Base-by-base conservation (phyloP, 2,113 vertebrate species). In the Phalacrocorax pelagicus region DNA sequence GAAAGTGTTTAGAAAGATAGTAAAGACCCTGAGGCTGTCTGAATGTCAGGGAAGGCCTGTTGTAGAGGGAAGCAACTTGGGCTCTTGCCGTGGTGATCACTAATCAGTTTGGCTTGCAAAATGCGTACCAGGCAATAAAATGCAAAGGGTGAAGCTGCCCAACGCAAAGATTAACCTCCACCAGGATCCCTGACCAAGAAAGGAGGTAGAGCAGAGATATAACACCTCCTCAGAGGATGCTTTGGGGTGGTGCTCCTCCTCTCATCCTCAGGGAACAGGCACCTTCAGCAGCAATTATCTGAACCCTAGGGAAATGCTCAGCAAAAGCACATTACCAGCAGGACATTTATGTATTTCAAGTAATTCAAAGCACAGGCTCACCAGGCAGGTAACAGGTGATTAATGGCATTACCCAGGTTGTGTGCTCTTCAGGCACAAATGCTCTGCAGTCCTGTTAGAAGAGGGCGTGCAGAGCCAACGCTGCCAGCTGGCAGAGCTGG, bases 1-100 rank as follows among this genome's bases (percentile, higher is more conserved):
- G 52, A 80, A 96, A 95, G 81, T 92, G 92, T 97, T 97, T 96
- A 96, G 97, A 96, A 84, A 94, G 96, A 95, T 38, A 88, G 92
- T 36, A 55, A 97, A 62, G 89, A 87, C 86, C 90, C 87, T 0
- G 79, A 90, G 94, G 86, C 94, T 93, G 92, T 67, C 73, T 90
- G 77, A 40, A 61, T 82, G 63, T 67, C 89, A 82, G 89, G 58
- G 58, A 95, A 88, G 90, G 80, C 77, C 92, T 86, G 59, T 65
- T 83, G 95, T 77, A 90, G 69, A 58, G 81, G 81, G 69, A 59
- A 57, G 91, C 14, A 22, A 66, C 86, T 26, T 75, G 75, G 72
- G 92, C 51, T 80, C 86, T 86, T 13, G 29, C 42, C 69, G 79
- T 61, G 88, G 89, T 73, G 71, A 88, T 47, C 55, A 22, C 49